Conservation (phyloP, 2,113 vertebrate species). For the Urocitellus parryii region DNA sequence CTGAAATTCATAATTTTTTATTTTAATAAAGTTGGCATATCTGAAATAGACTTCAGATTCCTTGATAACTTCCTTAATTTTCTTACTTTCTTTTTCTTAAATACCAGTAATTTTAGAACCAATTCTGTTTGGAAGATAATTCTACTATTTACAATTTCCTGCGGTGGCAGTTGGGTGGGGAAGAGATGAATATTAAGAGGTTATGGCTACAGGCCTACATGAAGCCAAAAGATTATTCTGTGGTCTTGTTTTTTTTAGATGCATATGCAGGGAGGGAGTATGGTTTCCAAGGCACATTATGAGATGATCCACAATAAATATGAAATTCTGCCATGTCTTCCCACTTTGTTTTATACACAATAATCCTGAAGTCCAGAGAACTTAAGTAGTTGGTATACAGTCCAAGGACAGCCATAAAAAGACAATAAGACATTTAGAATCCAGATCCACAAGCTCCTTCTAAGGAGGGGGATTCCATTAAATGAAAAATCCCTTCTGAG, state of each 20-base stretch:
- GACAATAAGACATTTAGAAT: neutral
- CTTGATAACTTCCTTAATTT: neutral
- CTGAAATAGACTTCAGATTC: neutral
- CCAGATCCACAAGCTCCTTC: neutral
- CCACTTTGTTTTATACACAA: neutral
- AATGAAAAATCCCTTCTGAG: neutral
- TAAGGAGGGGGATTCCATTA: neutral
- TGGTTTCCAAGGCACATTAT: neutral
- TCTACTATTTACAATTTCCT: neutral
- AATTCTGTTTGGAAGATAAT: neutral
- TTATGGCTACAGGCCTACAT: neutral
- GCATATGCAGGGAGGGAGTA: neutral
- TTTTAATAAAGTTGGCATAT: slow-evolving; percentile 5
- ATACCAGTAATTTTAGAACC: neutral
- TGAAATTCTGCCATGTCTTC: neutral
- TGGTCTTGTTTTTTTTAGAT: neutral
- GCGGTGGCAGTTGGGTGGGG: accelerated
- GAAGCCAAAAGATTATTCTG: neutral
- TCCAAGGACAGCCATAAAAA: neutral
- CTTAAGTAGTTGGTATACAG: neutral
- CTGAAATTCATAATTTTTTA: slow-evolving; percentile 23
- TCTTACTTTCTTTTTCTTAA: neutral
- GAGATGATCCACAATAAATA: neutral
- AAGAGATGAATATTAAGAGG: neutral
- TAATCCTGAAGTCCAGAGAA: neutral